Conservation (phyloP, 2,797 vertebrate genomes). For the Enteromius anoplus region DNA sequence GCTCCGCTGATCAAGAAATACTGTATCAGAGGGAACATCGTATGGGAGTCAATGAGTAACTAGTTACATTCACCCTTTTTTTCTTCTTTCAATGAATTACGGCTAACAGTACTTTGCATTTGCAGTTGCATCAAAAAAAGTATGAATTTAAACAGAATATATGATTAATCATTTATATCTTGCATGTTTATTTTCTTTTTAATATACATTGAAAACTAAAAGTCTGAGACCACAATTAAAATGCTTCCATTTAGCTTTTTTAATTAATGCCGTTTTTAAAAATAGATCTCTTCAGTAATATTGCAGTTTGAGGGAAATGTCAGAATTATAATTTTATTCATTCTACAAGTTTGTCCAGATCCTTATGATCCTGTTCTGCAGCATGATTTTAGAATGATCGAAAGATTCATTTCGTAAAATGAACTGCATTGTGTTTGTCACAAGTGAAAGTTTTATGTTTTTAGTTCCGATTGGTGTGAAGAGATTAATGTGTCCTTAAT, state of each 20-base stretch:
- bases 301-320: neutral
- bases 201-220: neutral
- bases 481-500: slow-evolving; percentile 43
- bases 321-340: neutral
- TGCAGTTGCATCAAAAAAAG: slow-evolving; percentile 7
- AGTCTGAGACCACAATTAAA: neutral
- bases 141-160: neutral
- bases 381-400: neutral
- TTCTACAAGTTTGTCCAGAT: neutral
- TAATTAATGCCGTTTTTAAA: neutral
- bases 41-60: slow-evolving; percentile 55
- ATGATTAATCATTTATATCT: neutral
- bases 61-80: slow-evolving; percentile 25
- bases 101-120: neutral
- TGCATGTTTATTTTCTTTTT: slow-evolving; percentile 6
- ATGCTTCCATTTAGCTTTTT: neutral
- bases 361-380: neutral
- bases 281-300: neutral
- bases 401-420: neutral
- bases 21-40: slow-evolving; percentile 28
- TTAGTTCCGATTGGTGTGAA: neutral
- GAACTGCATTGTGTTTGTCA: neutral
- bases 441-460: neutral
- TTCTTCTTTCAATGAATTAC: slow-evolving; percentile 15
- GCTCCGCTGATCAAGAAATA: slow-evolving; percentile 53